phyloP scores from a whole-genome alignment of 2,113 vertebrate species.

The Hippocampus mohnikei region DNA sequence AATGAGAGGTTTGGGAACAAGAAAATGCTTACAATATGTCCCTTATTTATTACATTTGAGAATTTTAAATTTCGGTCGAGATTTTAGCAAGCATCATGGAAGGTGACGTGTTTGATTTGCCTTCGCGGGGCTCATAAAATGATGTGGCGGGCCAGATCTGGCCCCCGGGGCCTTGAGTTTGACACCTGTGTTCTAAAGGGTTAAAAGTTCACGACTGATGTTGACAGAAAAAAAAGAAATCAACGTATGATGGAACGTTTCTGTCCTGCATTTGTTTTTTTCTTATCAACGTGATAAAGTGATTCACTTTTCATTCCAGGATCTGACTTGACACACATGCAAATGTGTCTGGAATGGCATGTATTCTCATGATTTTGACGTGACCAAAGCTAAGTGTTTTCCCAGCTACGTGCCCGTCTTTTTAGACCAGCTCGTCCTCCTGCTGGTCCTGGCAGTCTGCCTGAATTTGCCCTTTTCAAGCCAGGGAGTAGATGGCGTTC shows the following conservation, averaged over 20 bases:
- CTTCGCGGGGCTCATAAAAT: too few relatives aligned
- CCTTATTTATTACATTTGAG: too few relatives aligned
- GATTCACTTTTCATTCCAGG: conserved; percentile 19
- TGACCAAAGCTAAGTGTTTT: not conserved
- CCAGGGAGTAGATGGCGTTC: conserved; percentile 88
- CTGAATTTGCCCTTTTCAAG: conserved; percentile 56
- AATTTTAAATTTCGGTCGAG: too few relatives aligned
- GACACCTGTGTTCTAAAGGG: not conserved
- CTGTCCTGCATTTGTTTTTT: conserved; percentile 6
- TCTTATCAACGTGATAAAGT: conserved; percentile 69
- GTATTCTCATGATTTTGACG: not conserved
- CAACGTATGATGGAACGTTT: not conserved
- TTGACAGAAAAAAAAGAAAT: conserved; percentile 11
- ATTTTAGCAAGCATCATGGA: too few relatives aligned
- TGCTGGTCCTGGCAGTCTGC: not conserved
- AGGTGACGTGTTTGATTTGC: too few relatives aligned
- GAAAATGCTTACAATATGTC: too few relatives aligned
- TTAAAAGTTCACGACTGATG: conserved; percentile 13
- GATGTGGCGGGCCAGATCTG: too few relatives aligned
- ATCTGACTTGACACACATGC: not conserved
- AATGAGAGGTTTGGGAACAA: too few relatives aligned
- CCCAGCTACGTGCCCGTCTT: not conserved
- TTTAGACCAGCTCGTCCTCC: not conserved
- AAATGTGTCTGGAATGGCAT: not conserved
- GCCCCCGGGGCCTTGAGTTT: too few relatives aligned